Evolutionary conservation across 2,888 invertebrate genomes (phyloP).

Genomic region (Osmoderma eremita): DNA sequence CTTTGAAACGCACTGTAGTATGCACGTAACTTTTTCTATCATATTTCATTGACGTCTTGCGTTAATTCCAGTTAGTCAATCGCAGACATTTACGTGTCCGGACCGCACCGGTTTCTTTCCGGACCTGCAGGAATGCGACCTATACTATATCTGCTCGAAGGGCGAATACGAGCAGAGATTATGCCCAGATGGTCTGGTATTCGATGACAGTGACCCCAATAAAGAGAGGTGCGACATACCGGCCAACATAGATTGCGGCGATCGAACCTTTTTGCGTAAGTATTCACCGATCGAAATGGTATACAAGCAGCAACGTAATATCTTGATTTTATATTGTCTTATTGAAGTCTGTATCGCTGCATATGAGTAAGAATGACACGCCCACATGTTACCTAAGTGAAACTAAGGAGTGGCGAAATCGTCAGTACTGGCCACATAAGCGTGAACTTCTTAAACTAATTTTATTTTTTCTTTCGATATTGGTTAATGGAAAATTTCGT

Average conservation of each 20-base stretch:
- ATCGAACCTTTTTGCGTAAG: constrained; percentile 80
- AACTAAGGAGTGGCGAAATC: constrained; percentile 22
- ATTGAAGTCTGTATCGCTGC: not conserved
- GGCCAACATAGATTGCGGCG: constrained; percentile 81
- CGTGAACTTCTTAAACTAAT: not conserved
- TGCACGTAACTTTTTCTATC: constrained; percentile 1
- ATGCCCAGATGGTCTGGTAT: constrained; percentile 83
- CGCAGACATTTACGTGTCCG: constrained; percentile 72
- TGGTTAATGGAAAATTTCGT: not conserved
- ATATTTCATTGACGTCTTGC: not conserved
- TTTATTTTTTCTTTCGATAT: not conserved
- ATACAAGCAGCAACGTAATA: constrained; percentile 23
- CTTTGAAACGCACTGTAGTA: too few species aligned
- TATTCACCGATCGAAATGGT: not conserved
- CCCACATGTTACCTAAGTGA: constrained; percentile 22
- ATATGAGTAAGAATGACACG: constrained; percentile 16
- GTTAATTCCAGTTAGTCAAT: constrained; percentile 38
- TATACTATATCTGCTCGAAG: constrained; percentile 79
- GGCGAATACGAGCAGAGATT: constrained; percentile 73
- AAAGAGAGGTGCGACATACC: constrained; percentile 81
- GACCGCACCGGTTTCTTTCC: constrained; percentile 79
- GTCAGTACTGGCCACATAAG: not conserved
- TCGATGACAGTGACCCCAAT: constrained; percentile 76
- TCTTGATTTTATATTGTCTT: not conserved
- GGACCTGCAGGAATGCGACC: constrained; percentile 80